phyloP scores from a whole-genome alignment of 2,113 vertebrate genomes.

The Diadophis punctatus region DNA sequence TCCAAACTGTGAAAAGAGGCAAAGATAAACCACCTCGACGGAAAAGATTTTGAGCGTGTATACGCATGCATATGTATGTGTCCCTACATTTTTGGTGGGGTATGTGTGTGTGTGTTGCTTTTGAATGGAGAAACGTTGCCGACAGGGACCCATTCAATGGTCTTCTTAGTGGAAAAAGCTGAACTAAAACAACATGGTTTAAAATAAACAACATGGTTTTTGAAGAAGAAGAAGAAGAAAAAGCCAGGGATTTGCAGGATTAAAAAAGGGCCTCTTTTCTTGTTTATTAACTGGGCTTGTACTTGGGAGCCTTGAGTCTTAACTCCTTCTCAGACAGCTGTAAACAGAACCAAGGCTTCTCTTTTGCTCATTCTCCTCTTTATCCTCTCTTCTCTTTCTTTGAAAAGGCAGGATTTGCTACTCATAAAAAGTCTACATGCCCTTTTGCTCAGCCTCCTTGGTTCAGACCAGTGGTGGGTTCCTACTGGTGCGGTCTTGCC shows the following conservation, averaged over 20 bases:
- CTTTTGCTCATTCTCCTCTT: not conserved
- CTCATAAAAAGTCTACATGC: not conserved
- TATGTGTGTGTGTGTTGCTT: no score
- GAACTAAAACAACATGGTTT: not conserved
- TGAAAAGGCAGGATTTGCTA: constrained; percentile 44
- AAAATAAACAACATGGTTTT: not conserved
- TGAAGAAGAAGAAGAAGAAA: not conserved
- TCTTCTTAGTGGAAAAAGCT: not conserved
- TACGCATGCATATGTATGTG: not conserved
- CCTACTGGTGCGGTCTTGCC: no score
- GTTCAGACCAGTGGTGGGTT: no score
- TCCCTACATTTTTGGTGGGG: not conserved
- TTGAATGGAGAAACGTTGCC: not conserved
- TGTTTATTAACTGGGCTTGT: not conserved
- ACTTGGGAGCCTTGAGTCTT: not conserved
- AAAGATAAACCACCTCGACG: no score
- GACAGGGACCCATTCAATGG: not conserved
- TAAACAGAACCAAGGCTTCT: not conserved
- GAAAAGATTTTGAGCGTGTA: not conserved
- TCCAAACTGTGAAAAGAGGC: not conserved
- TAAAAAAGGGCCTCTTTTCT: not conserved
- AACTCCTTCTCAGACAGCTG: not conserved
- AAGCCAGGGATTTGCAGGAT: not conserved
- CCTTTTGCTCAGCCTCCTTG: not conserved
- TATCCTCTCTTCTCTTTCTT: not conserved